These are phyloP conservation scores for Strigamia maritima DNA, from an alignment of 2,888 invertebrate genomes.

Conservation along the genomic window DNA sequence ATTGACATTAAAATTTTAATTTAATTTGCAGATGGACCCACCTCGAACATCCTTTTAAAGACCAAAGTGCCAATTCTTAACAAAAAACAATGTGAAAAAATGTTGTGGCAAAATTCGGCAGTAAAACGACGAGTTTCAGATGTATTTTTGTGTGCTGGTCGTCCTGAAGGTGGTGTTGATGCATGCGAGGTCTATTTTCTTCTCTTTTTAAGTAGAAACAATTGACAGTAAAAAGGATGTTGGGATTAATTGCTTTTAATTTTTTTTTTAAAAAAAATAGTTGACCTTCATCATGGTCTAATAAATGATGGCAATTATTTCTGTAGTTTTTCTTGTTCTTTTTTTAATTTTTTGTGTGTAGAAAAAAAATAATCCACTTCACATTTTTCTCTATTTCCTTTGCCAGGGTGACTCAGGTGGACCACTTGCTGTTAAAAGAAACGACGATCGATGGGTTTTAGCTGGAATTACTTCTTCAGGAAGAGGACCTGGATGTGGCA, in stretches of 20 bases:
- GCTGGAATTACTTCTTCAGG: conserved; percentile 59
- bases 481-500: conserved; percentile 62
- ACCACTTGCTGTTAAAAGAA: conserved; percentile 75
- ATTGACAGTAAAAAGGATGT: not conserved
- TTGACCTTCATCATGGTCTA: not conserved
- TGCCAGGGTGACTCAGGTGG: conserved; percentile 87
- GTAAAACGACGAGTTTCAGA: conserved; percentile 49
- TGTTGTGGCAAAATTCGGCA: conserved; percentile 61
- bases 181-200: conserved; percentile 74
- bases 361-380: not conserved
- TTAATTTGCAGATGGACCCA: conserved; percentile 54
- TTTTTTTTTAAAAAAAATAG: not conserved
- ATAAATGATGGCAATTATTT: conserved; percentile 1
- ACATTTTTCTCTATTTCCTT: conserved; percentile 28
- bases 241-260: not conserved
- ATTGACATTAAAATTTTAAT: conserved; percentile 40
- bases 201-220: not conserved
- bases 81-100: conserved; percentile 67
- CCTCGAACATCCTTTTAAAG: conserved; percentile 81
- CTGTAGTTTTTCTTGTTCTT: not conserved
- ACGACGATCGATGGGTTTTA: conserved; percentile 80
- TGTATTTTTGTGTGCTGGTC: conserved; percentile 88
- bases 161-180: conserved; percentile 85
- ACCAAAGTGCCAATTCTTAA: conserved; percentile 92
- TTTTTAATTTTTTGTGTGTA: not conserved